phyloP scores from a whole-genome alignment of 2,888 invertebrate species.

The Drosophila tripunctata region DNA sequence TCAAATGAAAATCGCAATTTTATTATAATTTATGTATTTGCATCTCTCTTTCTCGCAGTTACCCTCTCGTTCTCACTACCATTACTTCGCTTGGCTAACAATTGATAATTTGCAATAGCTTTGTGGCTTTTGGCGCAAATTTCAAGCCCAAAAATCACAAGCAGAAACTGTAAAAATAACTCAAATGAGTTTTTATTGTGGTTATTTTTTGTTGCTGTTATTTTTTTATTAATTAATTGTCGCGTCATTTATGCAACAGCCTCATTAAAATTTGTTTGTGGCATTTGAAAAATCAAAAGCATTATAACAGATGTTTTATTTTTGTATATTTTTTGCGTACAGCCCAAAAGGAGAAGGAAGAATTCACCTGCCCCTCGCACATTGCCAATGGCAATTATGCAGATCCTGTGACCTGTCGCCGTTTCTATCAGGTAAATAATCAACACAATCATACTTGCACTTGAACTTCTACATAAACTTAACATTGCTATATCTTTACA shows the following conservation, averaged over 20 bases:
- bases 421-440: conserved; percentile 92
- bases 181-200: conserved; percentile 22
- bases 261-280: conserved; percentile 10
- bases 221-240: conserved; percentile 6
- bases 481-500: conserved; percentile 81
- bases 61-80: not conserved
- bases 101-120: conserved; percentile 5
- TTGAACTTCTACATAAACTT: not conserved
- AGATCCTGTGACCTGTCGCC: conserved; percentile 93
- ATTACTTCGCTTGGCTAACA: not conserved
- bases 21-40: conserved; percentile 63
- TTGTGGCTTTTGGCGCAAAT: conserved; percentile 31
- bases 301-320: not conserved
- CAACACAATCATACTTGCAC: not conserved
- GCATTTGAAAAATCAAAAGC: not conserved
- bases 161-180: not conserved
- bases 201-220: conserved; percentile 4
- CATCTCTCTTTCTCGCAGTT: not conserved
- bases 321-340: not conserved
- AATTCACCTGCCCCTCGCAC: conserved; percentile 92
- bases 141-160: conserved; percentile 38
- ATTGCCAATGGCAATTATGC: conserved; percentile 95
- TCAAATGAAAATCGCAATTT: conserved; percentile 61
- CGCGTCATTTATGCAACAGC: conserved; percentile 2
- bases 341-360: conserved; percentile 85